phyloP scores from a whole-genome alignment of 1,140 invertebrate species.

The Proctacanthus coquilletti region DNA sequence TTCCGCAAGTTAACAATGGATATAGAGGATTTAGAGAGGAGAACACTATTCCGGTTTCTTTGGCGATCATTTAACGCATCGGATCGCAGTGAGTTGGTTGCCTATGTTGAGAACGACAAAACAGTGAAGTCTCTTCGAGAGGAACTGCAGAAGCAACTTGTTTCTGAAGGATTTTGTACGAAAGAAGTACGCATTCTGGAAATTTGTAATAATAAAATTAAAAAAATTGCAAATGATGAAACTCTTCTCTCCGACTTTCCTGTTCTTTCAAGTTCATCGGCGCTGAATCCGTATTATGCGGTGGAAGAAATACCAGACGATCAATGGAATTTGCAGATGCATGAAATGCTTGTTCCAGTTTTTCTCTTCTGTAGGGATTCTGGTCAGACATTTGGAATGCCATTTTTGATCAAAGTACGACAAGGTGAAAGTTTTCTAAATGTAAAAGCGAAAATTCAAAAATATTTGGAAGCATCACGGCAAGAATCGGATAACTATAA shows the following conservation, averaged over 20 bases:
- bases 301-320: slow-evolving; percentile 93
- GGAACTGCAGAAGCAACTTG: slow-evolving; percentile 85
- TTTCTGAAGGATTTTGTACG: slow-evolving; percentile 66
- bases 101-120: slow-evolving; percentile 92
- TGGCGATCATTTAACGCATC: slow-evolving; percentile 63
- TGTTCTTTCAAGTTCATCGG: slow-evolving; percentile 37
- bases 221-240: slow-evolving; percentile 21
- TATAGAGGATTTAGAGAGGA: too few species aligned
- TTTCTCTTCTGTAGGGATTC: slow-evolving; percentile 97
- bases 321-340: slow-evolving; percentile 56
- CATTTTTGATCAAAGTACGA: slow-evolving; percentile 89
- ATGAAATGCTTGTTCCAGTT: slow-evolving; percentile 89
- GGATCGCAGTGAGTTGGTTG: slow-evolving; percentile 84
- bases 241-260: slow-evolving; percentile 20
- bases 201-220: slow-evolving; percentile 38
- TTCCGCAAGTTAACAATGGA: too few species aligned
- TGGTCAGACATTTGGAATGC: slow-evolving; percentile 94
- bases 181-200: slow-evolving; percentile 44
- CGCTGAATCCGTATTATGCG: slow-evolving; percentile 56
- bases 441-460: slow-evolving; percentile 84
- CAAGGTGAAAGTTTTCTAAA: slow-evolving; percentile 74
- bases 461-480: slow-evolving; percentile 84
- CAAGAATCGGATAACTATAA: slow-evolving; percentile 99
- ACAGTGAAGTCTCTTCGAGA: slow-evolving; percentile 80
- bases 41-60: neutral